Conservation (phyloP, 2,113 vertebrate genomes). For the Okapia johnstoni region DNA sequence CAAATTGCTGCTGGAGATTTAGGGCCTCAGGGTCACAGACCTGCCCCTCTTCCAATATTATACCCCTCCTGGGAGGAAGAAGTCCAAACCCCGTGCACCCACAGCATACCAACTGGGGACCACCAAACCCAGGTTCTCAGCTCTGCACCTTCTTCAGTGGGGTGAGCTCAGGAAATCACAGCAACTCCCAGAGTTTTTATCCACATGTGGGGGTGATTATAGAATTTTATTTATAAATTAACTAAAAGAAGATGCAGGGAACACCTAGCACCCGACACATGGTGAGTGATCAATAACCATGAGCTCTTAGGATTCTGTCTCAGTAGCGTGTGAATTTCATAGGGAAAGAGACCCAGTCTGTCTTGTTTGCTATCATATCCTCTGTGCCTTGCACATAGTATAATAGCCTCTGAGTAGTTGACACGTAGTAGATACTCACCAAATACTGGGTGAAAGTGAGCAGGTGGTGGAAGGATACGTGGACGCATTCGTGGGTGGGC, state of each 20-base stretch:
- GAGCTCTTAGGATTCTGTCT: neutral
- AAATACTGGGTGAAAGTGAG: neutral
- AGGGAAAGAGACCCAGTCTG: neutral
- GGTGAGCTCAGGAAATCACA: neutral
- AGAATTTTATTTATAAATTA: neutral
- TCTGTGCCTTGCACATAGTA: neutral
- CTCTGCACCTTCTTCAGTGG: neutral
- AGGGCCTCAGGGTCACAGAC: neutral
- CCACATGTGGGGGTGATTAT: neutral
- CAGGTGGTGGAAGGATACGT: neutral
- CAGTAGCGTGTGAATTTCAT: neutral
- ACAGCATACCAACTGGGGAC: neutral
- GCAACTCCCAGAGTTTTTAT: neutral
- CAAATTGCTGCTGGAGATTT: neutral
- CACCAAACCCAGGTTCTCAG: neutral
- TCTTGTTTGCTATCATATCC: neutral
- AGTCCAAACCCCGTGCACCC: fast-evolving
- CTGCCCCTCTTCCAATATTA: no score
- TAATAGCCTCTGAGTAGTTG: neutral
- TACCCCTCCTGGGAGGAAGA: neutral
- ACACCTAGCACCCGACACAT: neutral
- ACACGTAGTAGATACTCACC: neutral
- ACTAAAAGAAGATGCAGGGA: neutral
- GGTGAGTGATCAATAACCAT: neutral
- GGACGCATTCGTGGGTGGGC: fast-evolving